Evolutionary conservation across 2,797 vertebrate species (phyloP).

Genomic region (Apogon hyalosoma): DNA sequence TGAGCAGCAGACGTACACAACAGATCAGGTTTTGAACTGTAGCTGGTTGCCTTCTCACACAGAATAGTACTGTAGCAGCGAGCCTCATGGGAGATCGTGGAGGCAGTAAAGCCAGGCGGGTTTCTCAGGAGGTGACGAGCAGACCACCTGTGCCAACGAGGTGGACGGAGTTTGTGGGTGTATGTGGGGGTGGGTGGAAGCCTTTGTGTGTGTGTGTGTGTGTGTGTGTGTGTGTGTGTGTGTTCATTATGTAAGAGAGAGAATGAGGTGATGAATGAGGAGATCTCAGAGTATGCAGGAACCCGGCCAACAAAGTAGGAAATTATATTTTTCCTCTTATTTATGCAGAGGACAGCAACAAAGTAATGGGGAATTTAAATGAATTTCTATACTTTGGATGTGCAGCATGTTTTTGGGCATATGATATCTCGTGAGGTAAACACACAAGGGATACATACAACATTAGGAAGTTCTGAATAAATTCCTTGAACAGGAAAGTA

Average conservation of each 20-base stretch:
- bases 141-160: constrained; percentile 65
- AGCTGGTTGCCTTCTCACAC: constrained; percentile 51
- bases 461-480: constrained; percentile 63
- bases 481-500: constrained; percentile 65
- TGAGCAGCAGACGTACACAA: constrained; percentile 40
- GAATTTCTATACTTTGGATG: constrained; percentile 47
- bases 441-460: constrained; percentile 40
- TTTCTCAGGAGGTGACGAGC: constrained; percentile 56
- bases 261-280: constrained; percentile 63
- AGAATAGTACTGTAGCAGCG: constrained; percentile 39
- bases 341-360: constrained; percentile 61
- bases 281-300: constrained; percentile 53
- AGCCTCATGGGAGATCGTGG: constrained; percentile 62
- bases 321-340: constrained; percentile 57
- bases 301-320: constrained; percentile 52
- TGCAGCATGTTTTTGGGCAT: constrained; percentile 49
- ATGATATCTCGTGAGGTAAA: constrained; percentile 44
- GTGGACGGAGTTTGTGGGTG: constrained; percentile 32
- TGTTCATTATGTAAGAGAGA: constrained; percentile 48
- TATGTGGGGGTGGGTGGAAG: constrained; percentile 11
- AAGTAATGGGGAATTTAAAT: constrained; percentile 56
- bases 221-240: constrained; percentile 14
- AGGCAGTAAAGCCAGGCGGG: constrained; percentile 44
- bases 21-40: constrained; percentile 60
- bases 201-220: neutral